Evolutionary conservation across 1,140 invertebrate genomes (phyloP), one percentile per base, ranked within the genome.

Genomic region (Odontomachus brunneus): DNA sequence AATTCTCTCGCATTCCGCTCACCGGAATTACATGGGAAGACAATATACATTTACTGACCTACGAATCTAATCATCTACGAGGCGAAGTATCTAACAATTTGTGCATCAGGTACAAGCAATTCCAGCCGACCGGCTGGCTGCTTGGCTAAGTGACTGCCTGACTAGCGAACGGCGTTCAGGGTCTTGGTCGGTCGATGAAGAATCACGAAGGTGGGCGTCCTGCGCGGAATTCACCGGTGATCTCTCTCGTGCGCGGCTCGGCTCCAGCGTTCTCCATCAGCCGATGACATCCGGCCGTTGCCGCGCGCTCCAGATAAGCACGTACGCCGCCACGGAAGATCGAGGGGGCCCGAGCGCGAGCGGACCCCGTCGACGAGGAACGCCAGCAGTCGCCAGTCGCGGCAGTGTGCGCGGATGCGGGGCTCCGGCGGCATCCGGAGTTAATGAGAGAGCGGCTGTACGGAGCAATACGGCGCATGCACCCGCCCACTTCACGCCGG

Each of bases 401-500:
- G 57, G 67, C 33, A 80, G 83, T 80, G 85, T 62, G 75, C 80
- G 71, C 89, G 83, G 84, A 85, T 84, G 89, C 89, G 71, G 59
- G 67, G 84, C 84, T 84, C 83, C 90, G 91, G 92, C 93, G 93
- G 93, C 92, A 86, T 88, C 81, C 84, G 88, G 90, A 93, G 92
- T 93, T 94, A 94, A 94, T 94, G 92, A 94, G 93, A 94, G 93
- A 94, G 92, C 93, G 90, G 93, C 92, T 91, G 90, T 92, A 93
- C 91, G 90, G 92, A 91, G 93, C 93, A 93, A 94, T 93, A 93
- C 91, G 90, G 92, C 93, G 93, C 93, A 93, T 94, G 93, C 93
- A 91, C 92, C 92, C 93, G 93, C 93, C 93, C 93, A 94, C 93
- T 94, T 94, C 93, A 93, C 93, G 92, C 93, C 93, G 92, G 92